A percentile compares a stretch with the other conserved stretches of the same genome.
Conservation (phyloP, 2,888 invertebrate genomes). For the Unio delphinus region DNA sequence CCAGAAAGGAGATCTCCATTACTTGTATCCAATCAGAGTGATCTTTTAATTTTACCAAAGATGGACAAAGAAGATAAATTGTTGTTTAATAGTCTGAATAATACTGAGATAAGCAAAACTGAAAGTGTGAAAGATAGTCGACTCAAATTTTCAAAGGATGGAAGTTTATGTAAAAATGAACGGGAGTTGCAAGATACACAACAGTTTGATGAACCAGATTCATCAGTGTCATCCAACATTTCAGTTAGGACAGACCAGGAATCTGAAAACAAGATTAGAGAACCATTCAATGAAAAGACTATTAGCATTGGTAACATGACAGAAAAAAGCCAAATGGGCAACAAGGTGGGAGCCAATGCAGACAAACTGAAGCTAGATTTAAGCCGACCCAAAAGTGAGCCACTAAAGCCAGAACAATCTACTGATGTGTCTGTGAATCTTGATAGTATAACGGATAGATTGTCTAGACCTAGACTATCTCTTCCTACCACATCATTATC, state of each 20-base stretch:
- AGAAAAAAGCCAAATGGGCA: no score
- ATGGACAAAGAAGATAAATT: not conserved
- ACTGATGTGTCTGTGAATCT: constrained; percentile 38
- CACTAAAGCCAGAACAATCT: constrained; percentile 37
- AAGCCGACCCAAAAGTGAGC: constrained; percentile 24
- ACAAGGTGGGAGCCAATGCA: no score
- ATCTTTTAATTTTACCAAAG: no score
- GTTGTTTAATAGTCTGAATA: constrained; percentile 1
- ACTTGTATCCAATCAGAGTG: not conserved
- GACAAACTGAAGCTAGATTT: constrained; percentile 35
- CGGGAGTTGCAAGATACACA: no score
- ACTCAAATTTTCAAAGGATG: no score
- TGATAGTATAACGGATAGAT: constrained; percentile 30
- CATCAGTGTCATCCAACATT: no score
- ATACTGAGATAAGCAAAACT: not conserved
- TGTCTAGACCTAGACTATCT: constrained; percentile 32
- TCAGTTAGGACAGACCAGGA: no score
- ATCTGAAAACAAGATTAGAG: no score
- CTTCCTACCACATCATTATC: constrained; percentile 11
- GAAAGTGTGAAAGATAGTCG: not conserved
- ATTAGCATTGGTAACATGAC: no score
- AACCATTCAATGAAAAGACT: no score
- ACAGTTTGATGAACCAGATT: no score
- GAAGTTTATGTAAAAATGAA: no score
- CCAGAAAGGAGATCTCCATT: not conserved